Conservation (phyloP, 2,797 vertebrate genomes). For the Diglossa cyanea region DNA sequence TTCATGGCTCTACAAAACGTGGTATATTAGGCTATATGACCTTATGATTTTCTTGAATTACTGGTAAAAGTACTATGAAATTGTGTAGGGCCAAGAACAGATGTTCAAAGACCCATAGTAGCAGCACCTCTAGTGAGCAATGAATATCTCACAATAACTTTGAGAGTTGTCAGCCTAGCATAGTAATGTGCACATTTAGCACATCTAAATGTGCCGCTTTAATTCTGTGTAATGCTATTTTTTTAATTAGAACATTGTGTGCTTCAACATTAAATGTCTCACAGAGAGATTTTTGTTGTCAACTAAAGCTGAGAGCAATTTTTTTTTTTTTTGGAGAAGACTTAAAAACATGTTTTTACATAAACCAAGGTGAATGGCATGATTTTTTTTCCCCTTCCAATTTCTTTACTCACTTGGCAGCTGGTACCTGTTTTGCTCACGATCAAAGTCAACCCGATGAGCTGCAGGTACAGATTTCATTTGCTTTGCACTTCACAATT, state of each 20-base stretch:
- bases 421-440: not conserved
- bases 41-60: not conserved
- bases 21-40: not conserved
- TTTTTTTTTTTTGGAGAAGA: not conserved
- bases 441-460: not conserved
- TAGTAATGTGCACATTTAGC: constrained; percentile 40
- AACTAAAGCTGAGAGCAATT: not conserved
- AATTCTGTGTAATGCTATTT: constrained; percentile 24
- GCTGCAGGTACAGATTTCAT: not conserved
- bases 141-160: constrained; percentile 26
- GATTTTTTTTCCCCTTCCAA: not conserved
- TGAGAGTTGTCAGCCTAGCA: not conserved
- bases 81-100: not conserved
- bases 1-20: not conserved
- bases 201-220: constrained; percentile 41
- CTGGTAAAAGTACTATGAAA: not conserved
- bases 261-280: constrained; percentile 14
- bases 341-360: constrained; percentile 12
- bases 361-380: constrained; percentile 4
- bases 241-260: constrained; percentile 55
- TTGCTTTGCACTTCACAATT: not conserved
- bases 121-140: constrained; percentile 20
- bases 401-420: constrained; percentile 7
- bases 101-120: constrained; percentile 17
- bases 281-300: not conserved